phyloP scores from a whole-genome alignment of 2,797 vertebrate species.

The Alcedo atthis region DNA sequence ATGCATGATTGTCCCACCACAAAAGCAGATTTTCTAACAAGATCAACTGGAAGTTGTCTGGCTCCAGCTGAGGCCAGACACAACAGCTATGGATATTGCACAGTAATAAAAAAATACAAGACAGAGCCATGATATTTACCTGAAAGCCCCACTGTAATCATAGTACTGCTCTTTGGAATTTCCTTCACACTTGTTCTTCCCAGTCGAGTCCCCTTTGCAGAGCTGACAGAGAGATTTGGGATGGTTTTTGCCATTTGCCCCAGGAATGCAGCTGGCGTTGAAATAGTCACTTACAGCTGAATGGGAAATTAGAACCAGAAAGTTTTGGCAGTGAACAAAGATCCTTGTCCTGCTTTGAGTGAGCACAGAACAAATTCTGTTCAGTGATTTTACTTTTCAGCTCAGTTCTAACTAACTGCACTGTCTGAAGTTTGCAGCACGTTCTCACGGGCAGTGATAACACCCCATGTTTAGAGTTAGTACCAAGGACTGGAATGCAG shows the following conservation, averaged over 20 bases:
- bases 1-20: neutral
- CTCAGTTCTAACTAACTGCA: too few relatives aligned
- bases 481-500: too few relatives aligned
- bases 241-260: slow-evolving; percentile 74
- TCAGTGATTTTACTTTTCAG: too few relatives aligned
- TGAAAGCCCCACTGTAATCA: slow-evolving; percentile 90
- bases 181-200: slow-evolving; percentile 78
- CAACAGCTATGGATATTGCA: neutral
- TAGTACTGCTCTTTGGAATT: slow-evolving; percentile 84
- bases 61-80: neutral
- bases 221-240: slow-evolving; percentile 84
- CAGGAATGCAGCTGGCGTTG: slow-evolving; percentile 89
- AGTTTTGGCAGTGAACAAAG: neutral
- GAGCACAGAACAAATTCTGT: too few relatives aligned
- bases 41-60: neutral
- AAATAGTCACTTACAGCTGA: slow-evolving; percentile 90
- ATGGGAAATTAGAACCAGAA: neutral
- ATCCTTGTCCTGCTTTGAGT: too few relatives aligned
- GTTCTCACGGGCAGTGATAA: too few relatives aligned
- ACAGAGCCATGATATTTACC: slow-evolving; percentile 74
- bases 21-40: neutral
- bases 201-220: slow-evolving; percentile 80
- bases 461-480: too few relatives aligned
- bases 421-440: too few relatives aligned
- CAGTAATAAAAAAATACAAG: neutral